Evolutionary conservation across 2,797 vertebrate species (phyloP).

Genomic region (Pangasius djambal): DNA sequence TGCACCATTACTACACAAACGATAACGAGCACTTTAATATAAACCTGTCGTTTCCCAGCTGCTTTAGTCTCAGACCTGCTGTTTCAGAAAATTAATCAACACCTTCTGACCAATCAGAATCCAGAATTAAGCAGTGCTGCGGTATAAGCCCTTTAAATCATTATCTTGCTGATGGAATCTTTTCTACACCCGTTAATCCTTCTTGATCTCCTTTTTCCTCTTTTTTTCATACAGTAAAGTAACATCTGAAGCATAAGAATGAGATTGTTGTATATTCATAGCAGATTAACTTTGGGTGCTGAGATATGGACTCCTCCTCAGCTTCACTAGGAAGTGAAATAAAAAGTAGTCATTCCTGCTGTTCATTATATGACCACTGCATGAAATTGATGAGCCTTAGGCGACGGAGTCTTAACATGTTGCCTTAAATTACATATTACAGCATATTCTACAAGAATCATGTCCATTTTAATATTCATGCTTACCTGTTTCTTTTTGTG

Average conservation of each 20-base stretch:
- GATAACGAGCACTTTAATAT: neutral
- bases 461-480: neutral
- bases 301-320: slow-evolving; percentile 9
- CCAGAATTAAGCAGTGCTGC: neutral
- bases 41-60: neutral
- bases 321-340: neutral
- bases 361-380: neutral
- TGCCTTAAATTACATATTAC: neutral
- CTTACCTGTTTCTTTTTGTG: neutral
- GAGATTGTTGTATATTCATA: slow-evolving; percentile 41
- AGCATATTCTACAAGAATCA: neutral
- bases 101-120: neutral
- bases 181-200: slow-evolving; percentile 22
- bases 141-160: neutral
- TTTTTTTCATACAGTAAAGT: slow-evolving; percentile 18
- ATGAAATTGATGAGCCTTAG: neutral
- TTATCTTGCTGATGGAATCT: neutral
- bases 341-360: neutral
- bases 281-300: slow-evolving; percentile 28
- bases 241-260: slow-evolving; percentile 17
- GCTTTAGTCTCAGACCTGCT: neutral
- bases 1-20: neutral
- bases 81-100: neutral
- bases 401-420: neutral
- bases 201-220: slow-evolving; percentile 16